Conservation (phyloP, 2,888 invertebrate genomes). For the Ischnus inquisitorius region DNA sequence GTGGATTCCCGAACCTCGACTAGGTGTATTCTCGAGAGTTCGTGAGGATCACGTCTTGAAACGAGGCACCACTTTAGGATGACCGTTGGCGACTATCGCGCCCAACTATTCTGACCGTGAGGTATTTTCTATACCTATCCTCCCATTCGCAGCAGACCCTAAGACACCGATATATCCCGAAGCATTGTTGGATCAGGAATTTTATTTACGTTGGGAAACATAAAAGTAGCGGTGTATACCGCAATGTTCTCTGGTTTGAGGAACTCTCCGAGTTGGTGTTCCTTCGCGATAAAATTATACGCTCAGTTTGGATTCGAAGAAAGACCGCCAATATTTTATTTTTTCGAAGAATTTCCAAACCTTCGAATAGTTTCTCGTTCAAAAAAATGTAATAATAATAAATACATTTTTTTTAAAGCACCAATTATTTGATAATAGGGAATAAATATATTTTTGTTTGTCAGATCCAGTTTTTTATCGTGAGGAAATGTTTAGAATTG, state of each 20-base stretch:
- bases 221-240: constrained; percentile 33
- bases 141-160: not conserved
- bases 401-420: too few species aligned
- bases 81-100: constrained; percentile 4
- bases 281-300: too few species aligned
- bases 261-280: not conserved
- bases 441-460: too few species aligned
- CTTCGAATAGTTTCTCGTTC: too few species aligned
- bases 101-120: constrained; percentile 5
- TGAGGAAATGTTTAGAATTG: too few species aligned
- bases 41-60: constrained; percentile 19
- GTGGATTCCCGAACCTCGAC: constrained; percentile 38
- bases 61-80: not conserved
- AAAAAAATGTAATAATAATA: too few species aligned
- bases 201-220: constrained; percentile 35
- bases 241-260: constrained; percentile 10
- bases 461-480: too few species aligned
- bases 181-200: constrained; percentile 6
- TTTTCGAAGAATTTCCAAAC: too few species aligned
- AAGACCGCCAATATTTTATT: too few species aligned
- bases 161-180: constrained; percentile 6
- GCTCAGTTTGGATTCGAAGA: too few species aligned
- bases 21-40: not conserved
- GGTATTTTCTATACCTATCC: constrained; percentile 7
- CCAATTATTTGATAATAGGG: too few species aligned